Percentiles rank a stretch among this genome's conserved stretches.
Conservation (phyloP, 1,140 invertebrate species). For the Charaxes varanes region DNA sequence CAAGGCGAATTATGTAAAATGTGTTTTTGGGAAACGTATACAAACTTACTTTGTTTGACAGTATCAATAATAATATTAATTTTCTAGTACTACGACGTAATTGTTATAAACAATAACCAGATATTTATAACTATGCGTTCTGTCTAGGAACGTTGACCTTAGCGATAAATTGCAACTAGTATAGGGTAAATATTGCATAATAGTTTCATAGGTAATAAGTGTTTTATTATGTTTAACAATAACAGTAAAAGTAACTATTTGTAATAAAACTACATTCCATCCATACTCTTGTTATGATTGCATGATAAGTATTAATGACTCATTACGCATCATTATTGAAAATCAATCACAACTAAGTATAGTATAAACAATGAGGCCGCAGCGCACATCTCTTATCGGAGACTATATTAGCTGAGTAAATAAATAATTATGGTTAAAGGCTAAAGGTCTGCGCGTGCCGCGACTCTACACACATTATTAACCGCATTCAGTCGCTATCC, state of each 20-base stretch:
- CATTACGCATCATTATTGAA: constrained; percentile 49
- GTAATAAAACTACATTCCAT: constrained; percentile 5
- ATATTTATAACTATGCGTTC: constrained; percentile 6
- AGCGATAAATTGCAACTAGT: constrained; percentile 18
- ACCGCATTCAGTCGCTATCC: constrained; percentile 29
- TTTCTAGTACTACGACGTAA: constrained; percentile 8
- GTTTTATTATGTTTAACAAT: constrained; percentile 6
- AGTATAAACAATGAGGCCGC: constrained; percentile 50
- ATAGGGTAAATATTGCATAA: constrained; percentile 10
- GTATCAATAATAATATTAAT: constrained; percentile 1
- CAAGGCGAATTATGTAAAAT: too few relatives aligned
- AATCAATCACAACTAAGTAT: constrained; percentile 49
- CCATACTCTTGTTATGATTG: constrained; percentile 19
- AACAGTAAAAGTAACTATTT: constrained; percentile 3
- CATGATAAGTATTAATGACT: constrained; percentile 38
- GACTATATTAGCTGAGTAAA: constrained; percentile 52
- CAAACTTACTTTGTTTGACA: too few relatives aligned
- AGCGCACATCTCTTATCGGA: constrained; percentile 51
- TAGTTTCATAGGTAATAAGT: constrained; percentile 4
- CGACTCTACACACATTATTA: constrained; percentile 27
- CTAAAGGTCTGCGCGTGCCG: constrained; percentile 66
- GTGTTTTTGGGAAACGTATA: too few relatives aligned
- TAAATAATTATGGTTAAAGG: constrained; percentile 63
- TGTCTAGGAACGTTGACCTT: constrained; percentile 4
- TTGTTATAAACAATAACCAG: constrained; percentile 7